Evolutionary conservation across 2,113 vertebrate genomes (phyloP).

Genomic region (Tupaia chinensis): DNA sequence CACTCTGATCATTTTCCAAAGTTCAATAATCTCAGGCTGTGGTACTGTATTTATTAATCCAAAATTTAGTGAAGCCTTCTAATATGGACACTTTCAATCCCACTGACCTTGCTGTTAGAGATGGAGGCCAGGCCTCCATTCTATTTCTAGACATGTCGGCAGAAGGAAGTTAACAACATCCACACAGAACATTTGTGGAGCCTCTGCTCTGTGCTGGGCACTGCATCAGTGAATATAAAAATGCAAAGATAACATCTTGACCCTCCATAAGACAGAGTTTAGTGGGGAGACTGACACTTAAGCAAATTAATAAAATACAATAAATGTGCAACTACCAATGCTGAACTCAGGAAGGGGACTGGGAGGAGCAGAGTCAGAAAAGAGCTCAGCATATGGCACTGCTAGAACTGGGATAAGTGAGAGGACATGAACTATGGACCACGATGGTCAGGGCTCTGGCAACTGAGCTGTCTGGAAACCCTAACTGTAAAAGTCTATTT

Average conservation of each 20-base stretch:
- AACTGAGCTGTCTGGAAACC: not conserved
- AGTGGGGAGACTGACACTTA: not conserved
- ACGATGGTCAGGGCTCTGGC: not conserved
- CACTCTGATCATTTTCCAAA: not conserved
- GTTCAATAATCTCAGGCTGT: not conserved
- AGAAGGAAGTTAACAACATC: constrained; percentile 26
- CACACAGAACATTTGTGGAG: not conserved
- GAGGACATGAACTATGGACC: not conserved
- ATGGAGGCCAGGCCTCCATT: not conserved
- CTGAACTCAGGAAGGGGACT: not conserved
- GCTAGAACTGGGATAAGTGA: not conserved
- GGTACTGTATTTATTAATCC: not conserved
- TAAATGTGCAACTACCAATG: not conserved
- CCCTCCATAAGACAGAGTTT: not conserved
- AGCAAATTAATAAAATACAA: not conserved
- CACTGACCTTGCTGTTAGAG: not conserved
- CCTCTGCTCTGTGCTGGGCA: not conserved
- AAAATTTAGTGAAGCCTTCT: not conserved
- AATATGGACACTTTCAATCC: not conserved
- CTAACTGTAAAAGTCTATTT: not conserved
- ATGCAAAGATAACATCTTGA: not conserved
- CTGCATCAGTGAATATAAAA: not conserved
- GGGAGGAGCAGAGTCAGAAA: not conserved
- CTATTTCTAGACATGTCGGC: not conserved
- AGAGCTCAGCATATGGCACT: not conserved